Evolutionary conservation across 2,888 invertebrate genomes (phyloP), one percentile per base, ranked within the genome.

Genomic region (Acleris literana): DNA sequence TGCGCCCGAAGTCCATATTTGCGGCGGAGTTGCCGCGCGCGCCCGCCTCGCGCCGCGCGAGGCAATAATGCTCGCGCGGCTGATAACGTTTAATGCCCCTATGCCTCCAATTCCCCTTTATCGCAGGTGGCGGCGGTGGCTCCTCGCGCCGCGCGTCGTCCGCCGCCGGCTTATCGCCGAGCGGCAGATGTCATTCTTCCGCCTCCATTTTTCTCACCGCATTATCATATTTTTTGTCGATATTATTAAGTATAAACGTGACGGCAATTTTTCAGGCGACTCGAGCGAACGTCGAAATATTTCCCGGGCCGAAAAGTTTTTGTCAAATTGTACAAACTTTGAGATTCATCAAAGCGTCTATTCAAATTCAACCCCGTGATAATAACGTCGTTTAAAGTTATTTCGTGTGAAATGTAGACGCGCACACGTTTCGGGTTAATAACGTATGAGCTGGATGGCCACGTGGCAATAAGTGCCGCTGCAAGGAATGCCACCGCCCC

Each of bases 151-250:
- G 44, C 44, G 13, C 17, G 16, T n/a, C 57, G 44, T 25, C 55
- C 17, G 61, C 53, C 57, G 64, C 18, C n/a, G 64, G 57, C 56
- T 66, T 66, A 61, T 66, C 62, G 33, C 48, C 52, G 22, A 25
- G 57, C 52, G 56, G 64, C 65, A 65, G 66, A 61, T 66, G 66
- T 66, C 66, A 60, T 55, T 62, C 61, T 57, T 25, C 46, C 55
- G 52, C 66, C 48, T 65, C 60, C 66, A 66, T 66, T 66, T 66
- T 66, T 66, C 66, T 56, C 53, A 39, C 52, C 39, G 66, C 57
- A 66, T 66, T 66, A 66, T 62, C 66, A 66, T 66, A 66, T 66
- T 62, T 64, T 66, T 66, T 62, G 57, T 56, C 61, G 66, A 62
- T 66, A 57, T 66, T 62, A 66, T 66, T 66, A 48, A 46, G 53